Conservation (phyloP, 2,888 invertebrate genomes). For the Chorisops tibialis region DNA sequence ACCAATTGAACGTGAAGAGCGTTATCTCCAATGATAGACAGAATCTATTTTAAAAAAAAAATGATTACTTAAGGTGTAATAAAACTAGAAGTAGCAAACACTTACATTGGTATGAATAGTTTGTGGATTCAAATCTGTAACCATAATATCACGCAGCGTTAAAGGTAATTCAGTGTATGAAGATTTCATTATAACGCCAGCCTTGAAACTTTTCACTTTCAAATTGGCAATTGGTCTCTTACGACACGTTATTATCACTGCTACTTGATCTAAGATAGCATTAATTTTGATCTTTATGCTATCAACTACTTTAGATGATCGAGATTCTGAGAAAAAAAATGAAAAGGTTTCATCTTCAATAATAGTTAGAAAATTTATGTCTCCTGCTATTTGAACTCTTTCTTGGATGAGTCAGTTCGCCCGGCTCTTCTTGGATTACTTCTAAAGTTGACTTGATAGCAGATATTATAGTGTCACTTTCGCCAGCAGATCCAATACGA, state of each 20-base stretch:
- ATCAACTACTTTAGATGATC: conserved; percentile 57
- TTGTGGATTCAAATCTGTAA: conserved; percentile 72
- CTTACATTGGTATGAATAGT: conserved; percentile 76
- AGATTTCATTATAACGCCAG: conserved; percentile 70
- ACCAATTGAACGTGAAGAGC: conserved; percentile 73
- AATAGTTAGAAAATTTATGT: too few species aligned
- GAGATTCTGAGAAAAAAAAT: conserved; percentile 27
- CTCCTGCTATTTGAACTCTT: background rate
- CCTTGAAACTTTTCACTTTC: conserved; percentile 65
- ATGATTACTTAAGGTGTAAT: background rate
- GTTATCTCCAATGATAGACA: conserved; percentile 77
- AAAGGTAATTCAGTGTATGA: conserved; percentile 75
- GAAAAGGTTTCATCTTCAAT: too few species aligned
- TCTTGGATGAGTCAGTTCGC: background rate
- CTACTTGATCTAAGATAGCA: conserved; percentile 73
- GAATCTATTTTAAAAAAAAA: conserved; percentile 62
- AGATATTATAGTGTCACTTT: conserved; percentile 40
- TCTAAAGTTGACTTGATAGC: conserved; percentile 39
- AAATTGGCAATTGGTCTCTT: conserved; percentile 60
- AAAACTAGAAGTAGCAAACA: too few species aligned
- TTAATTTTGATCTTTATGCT: conserved; percentile 74
- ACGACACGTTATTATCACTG: conserved; percentile 64
- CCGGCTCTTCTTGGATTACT: conserved; percentile 47
- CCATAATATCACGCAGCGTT: conserved; percentile 67
- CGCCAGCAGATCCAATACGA: conserved; percentile 41